Base-by-base conservation (phyloP, 2,113 vertebrate genomes). In the Microcebus tavaratra region DNA sequence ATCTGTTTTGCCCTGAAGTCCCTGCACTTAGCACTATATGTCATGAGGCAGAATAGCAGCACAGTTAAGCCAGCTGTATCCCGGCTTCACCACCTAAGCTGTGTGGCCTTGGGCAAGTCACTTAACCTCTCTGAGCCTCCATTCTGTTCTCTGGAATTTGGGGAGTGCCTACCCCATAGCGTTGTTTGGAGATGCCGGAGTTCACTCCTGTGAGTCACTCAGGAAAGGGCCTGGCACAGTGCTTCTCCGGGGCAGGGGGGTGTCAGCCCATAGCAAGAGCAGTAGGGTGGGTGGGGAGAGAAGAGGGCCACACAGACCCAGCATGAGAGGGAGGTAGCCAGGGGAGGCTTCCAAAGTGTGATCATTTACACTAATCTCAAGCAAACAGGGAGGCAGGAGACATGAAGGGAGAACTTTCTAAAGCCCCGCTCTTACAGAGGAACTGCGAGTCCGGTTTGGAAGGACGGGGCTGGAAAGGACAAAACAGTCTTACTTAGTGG, bases 201-300 rank as follows among this genome's bases (percentile, higher is more conserved):
- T 48, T 36, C 3, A 6, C 21, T 25, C 72, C 53, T 65, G 0
- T 25, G 4, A 11, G 3, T 5, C 2, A 13, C 45, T 29, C 14
- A 5, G 63, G 15, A 27, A 8, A 0, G 20, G 20, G n/a, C 18
- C 17, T 9, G 67, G 61, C 18, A 8, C 31, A 4, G 12, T 3
- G 9, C 21, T 10, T 3, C 4, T 50, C 34, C 34, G 8, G 8
- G 9, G 50, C 10, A 6, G 15, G 50, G 6, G 2, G 4, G 1
- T 0, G 9, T 8, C 12, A 42, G 27, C 31, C 34, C 67, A 36
- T 20, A 27, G 65, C 31, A 5, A 29, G 20, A 90, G 20, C 15
- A 9, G 11, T 0, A 1, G 29, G 1, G 12, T 18, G 18, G 23
- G 50, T 6, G 29, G 39, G 12, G n/a, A 17, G 21, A 18, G 23